Evolutionary conservation across 35 echinoderm and acorn worm genomes (phyloP), one percentile per base, ranked within the genome.

Genomic region (Ophiothrix spiculata): DNA sequence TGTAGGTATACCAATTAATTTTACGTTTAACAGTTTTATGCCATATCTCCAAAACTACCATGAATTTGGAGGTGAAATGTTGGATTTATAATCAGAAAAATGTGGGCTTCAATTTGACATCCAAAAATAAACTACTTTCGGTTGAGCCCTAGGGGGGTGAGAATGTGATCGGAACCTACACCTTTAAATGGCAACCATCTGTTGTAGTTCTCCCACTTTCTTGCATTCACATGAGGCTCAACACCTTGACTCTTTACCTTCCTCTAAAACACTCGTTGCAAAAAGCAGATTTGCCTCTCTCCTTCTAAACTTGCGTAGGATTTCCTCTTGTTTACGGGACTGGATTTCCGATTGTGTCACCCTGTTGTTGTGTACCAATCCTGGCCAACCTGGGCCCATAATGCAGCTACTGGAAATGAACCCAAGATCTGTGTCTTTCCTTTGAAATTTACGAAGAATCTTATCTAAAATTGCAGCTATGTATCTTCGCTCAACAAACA

Each of bases 201-300:
- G n/a, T n/a, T n/a, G n/a, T n/a, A n/a, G n/a, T n/a, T n/a, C n/a
- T n/a, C n/a, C n/a, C n/a, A n/a, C n/a, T n/a, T n/a, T n/a, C n/a
- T n/a, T n/a, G n/a, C n/a, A n/a, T n/a, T n/a, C n/a, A n/a, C n/a
- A n/a, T n/a, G n/a, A n/a, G n/a, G n/a, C n/a, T n/a, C n/a, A n/a
- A n/a, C n/a, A n/a, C n/a, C n/a, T n/a, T 14, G 1, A 49, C 41
- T 45, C 23, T 39, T 82, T 78, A 97, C 94, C 95, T 89, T 98
- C 95, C 77, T 98, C 95, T 34, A 98, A 39, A 31, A 91, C 85
- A 87, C 92, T 94, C 45, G 95, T 98, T 19, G 95, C 91, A 83
- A 98, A 86, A 64, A 98, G 81, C 28, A 98, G 83, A 37, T 98
- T 91, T 28, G 90, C 91, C 42, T 98, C 95, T 60, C 90, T 86